phyloP scores from a whole-genome alignment of 1,140 invertebrate genomes.

The Brachionus koreanus region DNA sequence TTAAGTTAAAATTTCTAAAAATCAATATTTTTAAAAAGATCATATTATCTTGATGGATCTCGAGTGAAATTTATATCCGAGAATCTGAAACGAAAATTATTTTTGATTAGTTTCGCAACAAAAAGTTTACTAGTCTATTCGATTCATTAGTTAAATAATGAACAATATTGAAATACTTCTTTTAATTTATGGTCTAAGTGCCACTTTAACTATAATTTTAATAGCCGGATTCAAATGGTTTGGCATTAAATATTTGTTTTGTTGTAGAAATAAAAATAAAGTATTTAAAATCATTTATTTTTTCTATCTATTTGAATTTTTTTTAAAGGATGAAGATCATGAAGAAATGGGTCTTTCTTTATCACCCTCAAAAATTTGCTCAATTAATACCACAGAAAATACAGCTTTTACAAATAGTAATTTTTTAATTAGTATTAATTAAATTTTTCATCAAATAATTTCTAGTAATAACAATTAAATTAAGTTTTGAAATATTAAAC shows the following conservation, averaged over 20 bases:
- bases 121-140: background rate
- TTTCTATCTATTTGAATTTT: background rate
- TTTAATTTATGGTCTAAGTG: background rate
- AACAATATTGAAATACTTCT: background rate
- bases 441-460: background rate
- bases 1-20: background rate
- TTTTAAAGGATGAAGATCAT: background rate
- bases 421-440: background rate
- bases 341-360: background rate
- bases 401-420: background rate
- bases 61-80: background rate
- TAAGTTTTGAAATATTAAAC: too few species aligned
- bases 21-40: background rate
- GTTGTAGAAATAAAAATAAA: background rate
- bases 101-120: background rate
- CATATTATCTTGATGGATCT: background rate
- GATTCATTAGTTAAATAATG: background rate
- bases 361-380: background rate
- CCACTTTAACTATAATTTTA: background rate
- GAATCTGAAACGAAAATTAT: background rate
- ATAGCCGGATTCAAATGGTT: background rate
- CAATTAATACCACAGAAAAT: background rate
- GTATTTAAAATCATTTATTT: background rate
- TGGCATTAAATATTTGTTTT: background rate
- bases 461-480: too few species aligned